Base-by-base conservation (phyloP, 2,888 invertebrate genomes). In the Drepana falcataria region DNA sequence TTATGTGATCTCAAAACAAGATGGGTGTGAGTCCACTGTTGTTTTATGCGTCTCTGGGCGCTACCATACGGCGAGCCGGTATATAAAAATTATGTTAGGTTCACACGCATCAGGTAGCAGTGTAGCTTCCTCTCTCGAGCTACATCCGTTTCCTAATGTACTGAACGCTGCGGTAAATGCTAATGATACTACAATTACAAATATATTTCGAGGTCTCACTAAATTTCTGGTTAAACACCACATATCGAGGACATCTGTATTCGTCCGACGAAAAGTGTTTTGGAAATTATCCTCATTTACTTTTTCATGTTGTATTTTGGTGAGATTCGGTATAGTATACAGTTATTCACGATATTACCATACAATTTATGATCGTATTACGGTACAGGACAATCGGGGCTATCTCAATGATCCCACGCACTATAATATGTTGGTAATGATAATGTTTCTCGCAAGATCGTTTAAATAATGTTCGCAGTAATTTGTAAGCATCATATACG, bases 161-260 rank as follows among this genome's bases (percentile, higher is more conserved):
- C 59, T 49, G 47, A 56, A 44, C 40, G 53, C 56, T 57, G 65
- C 66, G 60, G 67, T 71, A 69, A 67, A 75, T 76, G 71, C 64
- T 74, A 79, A 76, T 79, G 60, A 69, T 64, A 58, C 59, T 63
- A 60, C 66, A 68, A 69, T 71, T 68, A 60, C 66, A 67, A 70
- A 69, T 67, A 57, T 55, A 66, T 70, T 65, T 68, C 65, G 68
- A 74, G 70, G 69, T 60, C 64, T 68, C 59, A 71, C 61, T 21
- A 57, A 65, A 69, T 69, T 73, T 76, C 68, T 69, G 73, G 64
- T 71, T 68, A 67, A 60, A 54, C 60, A 61, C 59, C 54, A 68
- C 58, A 59, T 56, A 68, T 65, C 65, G 67, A 67, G 71, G 69
- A 59, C 69, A 63, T 56, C 49, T 49, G 59, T 21, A 21, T 21